phyloP scores from a whole-genome alignment of 1,140 invertebrate genomes.

The Drosophila chauvacae region DNA sequence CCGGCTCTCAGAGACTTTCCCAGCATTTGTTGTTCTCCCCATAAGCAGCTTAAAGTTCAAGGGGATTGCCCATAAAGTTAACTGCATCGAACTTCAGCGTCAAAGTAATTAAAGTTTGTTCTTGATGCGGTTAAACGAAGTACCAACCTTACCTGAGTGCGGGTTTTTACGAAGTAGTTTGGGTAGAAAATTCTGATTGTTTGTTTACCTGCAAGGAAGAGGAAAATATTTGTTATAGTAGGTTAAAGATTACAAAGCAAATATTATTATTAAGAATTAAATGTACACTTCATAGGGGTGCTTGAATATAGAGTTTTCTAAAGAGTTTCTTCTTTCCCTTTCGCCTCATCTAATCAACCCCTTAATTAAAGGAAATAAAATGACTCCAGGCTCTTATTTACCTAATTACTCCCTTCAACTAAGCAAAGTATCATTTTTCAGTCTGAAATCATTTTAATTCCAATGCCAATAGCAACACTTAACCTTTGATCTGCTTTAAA shows the following conservation, averaged over 20 bases:
- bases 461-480: background rate
- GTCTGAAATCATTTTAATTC: background rate
- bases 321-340: background rate
- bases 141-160: conserved; percentile 47
- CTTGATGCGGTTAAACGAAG: conserved; percentile 48
- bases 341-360: background rate
- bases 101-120: conserved; percentile 76
- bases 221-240: background rate
- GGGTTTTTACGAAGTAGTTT: conserved; percentile 7
- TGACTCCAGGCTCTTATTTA: conserved; percentile 6
- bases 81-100: conserved; percentile 65
- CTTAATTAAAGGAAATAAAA: background rate
- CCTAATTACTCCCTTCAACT: background rate
- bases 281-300: background rate
- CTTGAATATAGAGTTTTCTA: background rate
- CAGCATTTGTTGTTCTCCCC: conserved; percentile 40
- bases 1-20: conserved; percentile 15
- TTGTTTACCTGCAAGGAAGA: conserved; percentile 66
- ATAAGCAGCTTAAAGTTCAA: conserved; percentile 71
- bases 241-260: background rate
- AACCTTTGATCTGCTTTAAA: background rate
- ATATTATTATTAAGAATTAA: background rate
- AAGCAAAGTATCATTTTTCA: conserved; percentile 23
- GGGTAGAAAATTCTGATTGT: conserved; percentile 15
- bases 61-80: conserved; percentile 57